phyloP scores from a whole-genome alignment of 1,140 invertebrate species.

The Wasmannia auropunctata region DNA sequence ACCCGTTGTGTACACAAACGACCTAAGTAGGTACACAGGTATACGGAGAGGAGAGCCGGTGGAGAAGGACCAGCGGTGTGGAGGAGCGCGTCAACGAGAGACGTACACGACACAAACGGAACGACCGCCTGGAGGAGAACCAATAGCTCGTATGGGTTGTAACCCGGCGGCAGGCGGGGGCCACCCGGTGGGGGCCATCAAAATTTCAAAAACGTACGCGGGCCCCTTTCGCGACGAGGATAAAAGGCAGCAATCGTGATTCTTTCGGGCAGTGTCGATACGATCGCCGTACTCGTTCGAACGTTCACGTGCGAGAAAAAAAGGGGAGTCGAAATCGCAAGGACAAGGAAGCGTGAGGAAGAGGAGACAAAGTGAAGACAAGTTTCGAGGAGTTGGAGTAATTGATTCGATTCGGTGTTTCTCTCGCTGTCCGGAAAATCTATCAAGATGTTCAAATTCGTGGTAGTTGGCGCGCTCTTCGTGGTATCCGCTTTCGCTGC shows the following conservation, averaged over 20 bases:
- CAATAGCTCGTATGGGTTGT: constrained; percentile 76
- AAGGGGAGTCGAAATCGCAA: not conserved
- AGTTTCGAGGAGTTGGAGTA: constrained; percentile 37
- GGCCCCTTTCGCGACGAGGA: constrained; percentile 85
- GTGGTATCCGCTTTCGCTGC: constrained; percentile 83
- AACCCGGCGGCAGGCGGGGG: constrained; percentile 73
- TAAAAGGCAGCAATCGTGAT: constrained; percentile 85
- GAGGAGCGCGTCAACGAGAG: constrained; percentile 63
- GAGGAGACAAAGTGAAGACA: constrained; percentile 6
- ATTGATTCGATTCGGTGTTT: constrained; percentile 16
- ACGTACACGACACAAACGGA: constrained; percentile 60
- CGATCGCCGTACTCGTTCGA: constrained; percentile 82
- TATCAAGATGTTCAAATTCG: constrained; percentile 86
- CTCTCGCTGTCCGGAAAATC: not conserved
- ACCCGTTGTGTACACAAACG: constrained; percentile 42
- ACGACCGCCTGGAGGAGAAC: constrained; percentile 75
- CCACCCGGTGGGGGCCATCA: constrained; percentile 89
- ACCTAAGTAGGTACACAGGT: constrained; percentile 38
- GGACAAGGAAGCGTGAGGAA: constrained; percentile 6
- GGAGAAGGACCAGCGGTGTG: constrained; percentile 48
- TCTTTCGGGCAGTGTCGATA: constrained; percentile 85
- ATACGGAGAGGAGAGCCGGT: constrained; percentile 47
- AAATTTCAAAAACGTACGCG: constrained; percentile 86
- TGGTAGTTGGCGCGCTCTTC: constrained; percentile 84
- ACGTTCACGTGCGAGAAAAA: constrained; percentile 52